Percentiles rank a stretch among this genome's conserved stretches.
Conservation (phyloP, 2,113 vertebrate species). For the Illadopsis cleaveri region DNA sequence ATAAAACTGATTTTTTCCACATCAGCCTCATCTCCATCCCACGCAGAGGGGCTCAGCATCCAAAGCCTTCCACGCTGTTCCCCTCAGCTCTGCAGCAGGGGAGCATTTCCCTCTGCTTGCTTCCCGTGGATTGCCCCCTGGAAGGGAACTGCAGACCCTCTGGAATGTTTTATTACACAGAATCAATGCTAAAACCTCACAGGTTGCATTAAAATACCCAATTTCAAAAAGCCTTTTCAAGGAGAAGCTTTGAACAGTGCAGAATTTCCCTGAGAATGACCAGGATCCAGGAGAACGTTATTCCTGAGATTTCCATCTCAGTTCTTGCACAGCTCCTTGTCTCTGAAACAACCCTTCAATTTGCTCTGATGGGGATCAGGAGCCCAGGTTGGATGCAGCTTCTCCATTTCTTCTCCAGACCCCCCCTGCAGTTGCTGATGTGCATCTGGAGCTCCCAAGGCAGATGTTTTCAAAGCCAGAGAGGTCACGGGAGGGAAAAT, state of each 20-base stretch:
- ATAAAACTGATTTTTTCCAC: neutral
- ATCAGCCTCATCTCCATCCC: fast-evolving
- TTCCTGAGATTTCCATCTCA: neutral
- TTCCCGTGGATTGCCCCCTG: neutral
- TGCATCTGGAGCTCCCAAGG: neutral
- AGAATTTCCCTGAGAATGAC: neutral
- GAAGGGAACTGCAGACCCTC: neutral
- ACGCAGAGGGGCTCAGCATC: fast-evolving
- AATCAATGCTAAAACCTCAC: neutral
- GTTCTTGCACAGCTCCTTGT: neutral
- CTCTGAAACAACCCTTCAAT: neutral
- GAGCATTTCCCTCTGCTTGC: fast-evolving
- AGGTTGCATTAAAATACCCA: fast-evolving
- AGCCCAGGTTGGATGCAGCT: neutral
- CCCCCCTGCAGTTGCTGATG: neutral
- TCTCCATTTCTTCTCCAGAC: neutral
- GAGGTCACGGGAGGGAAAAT: neutral
- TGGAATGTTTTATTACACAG: fast-evolving
- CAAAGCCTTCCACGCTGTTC: fast-evolving
- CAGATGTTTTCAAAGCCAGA: neutral
- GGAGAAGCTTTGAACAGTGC: neutral
- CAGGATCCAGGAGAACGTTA: neutral
- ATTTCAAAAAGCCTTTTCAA: neutral
- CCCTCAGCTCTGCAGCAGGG: fast-evolving
- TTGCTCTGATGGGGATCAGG: neutral